Base-by-base conservation (phyloP, 2,113 vertebrate genomes). In the Zosterops hypoxanthus region DNA sequence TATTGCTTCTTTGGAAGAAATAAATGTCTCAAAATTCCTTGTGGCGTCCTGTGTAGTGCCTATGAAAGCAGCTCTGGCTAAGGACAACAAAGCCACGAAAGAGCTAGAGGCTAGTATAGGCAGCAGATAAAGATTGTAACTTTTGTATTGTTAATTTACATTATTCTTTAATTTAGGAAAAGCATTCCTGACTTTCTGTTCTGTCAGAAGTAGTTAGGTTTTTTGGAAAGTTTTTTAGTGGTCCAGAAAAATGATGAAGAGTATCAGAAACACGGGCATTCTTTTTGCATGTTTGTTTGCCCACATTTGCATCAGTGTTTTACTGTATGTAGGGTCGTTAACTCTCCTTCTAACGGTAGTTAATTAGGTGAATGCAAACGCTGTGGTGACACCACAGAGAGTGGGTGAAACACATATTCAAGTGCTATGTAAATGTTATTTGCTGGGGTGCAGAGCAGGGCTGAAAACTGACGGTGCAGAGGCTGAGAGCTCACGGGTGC, bases 171-270 rank as follows among this genome's bases (percentile, higher is more conserved):
- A 60, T 61, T 60, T 66, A 55, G 76, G 53, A 7, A 50, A 82
- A 49, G 5, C 12, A 3, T 46, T 59, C 9, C 33, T 75, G 36
- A 57, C 4, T 44, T 68, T 66, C 79, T 64, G 33, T 55, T 12
- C 52, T 68, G 17, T 31, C 11, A 47, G 34, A 26, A 28, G 42
- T 53, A 46, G 8, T 2, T 82, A 0, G 0, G 0, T 0, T 17
- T 47, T 52, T 73, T 34, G 2, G 2, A 13, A 26, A 31, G 7
- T 5, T 36, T 16, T 61, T n/a, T 60, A 26, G 26, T 60, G 14
- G 8, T 79, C 34, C 8, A 61, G 26, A 65, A 34, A 61, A 90
- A 12, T 55, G 5, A 28, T 44, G 49, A 78, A 47, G 65, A 29
- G 4, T 5, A 26, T 41, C 14, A 78, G 52, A 71, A 82, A 57